Evolutionary conservation across 1,140 invertebrate genomes (phyloP).

Genomic region (Nasonia vitripennis): DNA sequence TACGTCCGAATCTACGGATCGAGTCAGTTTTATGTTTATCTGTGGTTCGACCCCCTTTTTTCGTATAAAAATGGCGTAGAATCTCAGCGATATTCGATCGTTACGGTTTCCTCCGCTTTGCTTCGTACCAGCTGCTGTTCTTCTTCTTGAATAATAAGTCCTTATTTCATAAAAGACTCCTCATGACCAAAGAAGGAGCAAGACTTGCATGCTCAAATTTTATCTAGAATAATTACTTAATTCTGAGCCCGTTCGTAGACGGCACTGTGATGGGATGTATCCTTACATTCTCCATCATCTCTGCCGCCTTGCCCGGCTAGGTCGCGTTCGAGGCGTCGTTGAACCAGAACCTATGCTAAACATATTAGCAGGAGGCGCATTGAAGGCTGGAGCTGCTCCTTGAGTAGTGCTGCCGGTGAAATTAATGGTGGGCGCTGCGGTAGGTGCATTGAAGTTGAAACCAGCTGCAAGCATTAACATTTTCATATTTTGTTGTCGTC

Average conservation of each 20-base stretch:
- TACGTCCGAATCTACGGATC: constrained; percentile 26
- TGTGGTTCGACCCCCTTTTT: constrained; percentile 12
- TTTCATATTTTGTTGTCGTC: background rate
- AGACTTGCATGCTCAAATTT: constrained; percentile 36
- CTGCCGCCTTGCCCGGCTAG: constrained; percentile 63
- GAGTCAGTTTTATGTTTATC: constrained; percentile 17
- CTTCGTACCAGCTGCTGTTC: background rate
- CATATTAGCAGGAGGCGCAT: constrained; percentile 64
- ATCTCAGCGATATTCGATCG: background rate
- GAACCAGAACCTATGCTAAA: constrained; percentile 73
- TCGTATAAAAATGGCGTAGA: constrained; percentile 1
- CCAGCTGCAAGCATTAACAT: constrained; percentile 51
- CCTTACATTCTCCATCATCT: constrained; percentile 74
- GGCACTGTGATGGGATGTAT: background rate
- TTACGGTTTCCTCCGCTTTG: background rate
- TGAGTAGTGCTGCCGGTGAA: constrained; percentile 55
- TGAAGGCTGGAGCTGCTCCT: constrained; percentile 57
- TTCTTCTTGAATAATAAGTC: background rate
- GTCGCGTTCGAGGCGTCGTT: constrained; percentile 66
- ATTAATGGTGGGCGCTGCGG: constrained; percentile 56
- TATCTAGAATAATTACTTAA: constrained; percentile 26
- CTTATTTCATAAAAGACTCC: background rate
- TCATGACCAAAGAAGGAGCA: background rate
- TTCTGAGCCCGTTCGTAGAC: background rate
- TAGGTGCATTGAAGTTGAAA: constrained; percentile 66